phyloP scores from a whole-genome alignment of 2,888 invertebrate genomes.

The Drosophila yooni region DNA sequence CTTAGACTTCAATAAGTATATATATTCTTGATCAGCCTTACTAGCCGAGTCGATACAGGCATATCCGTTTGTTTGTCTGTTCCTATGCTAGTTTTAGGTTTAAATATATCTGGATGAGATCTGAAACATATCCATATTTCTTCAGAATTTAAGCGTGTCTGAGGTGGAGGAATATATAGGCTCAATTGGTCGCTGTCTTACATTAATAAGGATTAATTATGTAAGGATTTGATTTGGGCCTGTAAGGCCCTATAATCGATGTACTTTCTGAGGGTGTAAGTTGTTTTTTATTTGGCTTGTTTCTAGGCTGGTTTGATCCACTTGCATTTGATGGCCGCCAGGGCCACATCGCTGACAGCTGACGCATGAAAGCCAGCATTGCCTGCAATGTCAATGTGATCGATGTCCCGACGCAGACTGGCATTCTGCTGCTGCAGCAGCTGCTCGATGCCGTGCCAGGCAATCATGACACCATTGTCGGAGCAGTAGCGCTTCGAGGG shows the following conservation, averaged over 20 bases:
- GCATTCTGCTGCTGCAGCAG: conserved; percentile 39
- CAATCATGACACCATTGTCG: conserved; percentile 99
- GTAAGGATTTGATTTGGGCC: background rate
- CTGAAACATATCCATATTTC: background rate
- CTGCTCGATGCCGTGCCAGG: conserved; percentile 98
- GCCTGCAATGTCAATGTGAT: conserved; percentile 86
- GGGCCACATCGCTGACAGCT: conserved; percentile 65
- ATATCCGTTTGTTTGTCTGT: background rate
- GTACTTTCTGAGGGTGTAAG: background rate
- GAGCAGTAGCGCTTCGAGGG: conserved; percentile 95
- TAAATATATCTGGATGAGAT: too few relatives aligned
- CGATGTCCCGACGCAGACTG: conserved; percentile 82
- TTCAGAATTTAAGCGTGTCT: background rate
- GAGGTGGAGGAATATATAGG: background rate
- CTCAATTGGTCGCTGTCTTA: background rate
- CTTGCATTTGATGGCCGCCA: conserved; percentile 82
- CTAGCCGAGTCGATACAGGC: background rate
- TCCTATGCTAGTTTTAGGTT: background rate
- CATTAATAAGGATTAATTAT: background rate
- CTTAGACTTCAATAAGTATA: background rate
- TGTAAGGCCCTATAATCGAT: background rate
- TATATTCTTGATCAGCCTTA: background rate
- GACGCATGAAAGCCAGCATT: conserved; percentile 72
- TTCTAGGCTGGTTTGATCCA: conserved; percentile 76
- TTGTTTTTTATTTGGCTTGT: background rate